Evolutionary conservation across 1,140 invertebrate species (phyloP), one percentile per base, ranked within the genome.

Genomic region (Aphaenogaster rudis): DNA sequence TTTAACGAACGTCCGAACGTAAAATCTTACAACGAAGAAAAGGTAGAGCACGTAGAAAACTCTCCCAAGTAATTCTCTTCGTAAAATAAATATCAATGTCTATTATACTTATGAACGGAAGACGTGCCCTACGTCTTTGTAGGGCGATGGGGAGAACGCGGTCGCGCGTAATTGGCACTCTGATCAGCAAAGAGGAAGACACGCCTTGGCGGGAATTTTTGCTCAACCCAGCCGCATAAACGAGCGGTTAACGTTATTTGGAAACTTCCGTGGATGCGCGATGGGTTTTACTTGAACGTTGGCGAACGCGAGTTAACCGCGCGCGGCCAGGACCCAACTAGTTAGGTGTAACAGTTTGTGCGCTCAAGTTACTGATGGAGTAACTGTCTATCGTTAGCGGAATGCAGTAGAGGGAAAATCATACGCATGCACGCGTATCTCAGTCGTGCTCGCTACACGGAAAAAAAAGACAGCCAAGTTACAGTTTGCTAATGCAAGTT

Each of bases 281-380:
- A 48, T 13, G 17, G 74, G 17, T 61, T 84, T 84, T 63, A 28
- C 13, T 28, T 28, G 28, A 28, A 33, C 11, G 48, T 15, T 66
- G 28, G 33, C 5, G 11, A 36, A 52, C 13, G 36, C 13, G 36
- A 69, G n/a, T 66, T 39, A 52, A 86, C 13, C 48, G 61, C 36
- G n/a, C 61, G 17, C 57, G 39, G 21, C 13, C 64, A 77, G 86
- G 64, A 74, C 39, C 61, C 59, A 59, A 87, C 71, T 84, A 80
- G 69, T 87, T 86, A 28, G 28, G 28, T 21, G 63, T 86, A 80
- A 88, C 36, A 76, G 48, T 88, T 91, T 88, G 84, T 87, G 86
- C 54, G 61, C 42, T 80, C 17, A 85, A 52, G 21, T 86, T 87
- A 6, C 9, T 72, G 71, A 39, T 13, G 21, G 21, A 77, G 39